Percentiles rank a stretch among this genome's conserved stretches.
phyloP scores from a whole-genome alignment of 1,140 invertebrate genomes.

The Pteromalus puparum region DNA sequence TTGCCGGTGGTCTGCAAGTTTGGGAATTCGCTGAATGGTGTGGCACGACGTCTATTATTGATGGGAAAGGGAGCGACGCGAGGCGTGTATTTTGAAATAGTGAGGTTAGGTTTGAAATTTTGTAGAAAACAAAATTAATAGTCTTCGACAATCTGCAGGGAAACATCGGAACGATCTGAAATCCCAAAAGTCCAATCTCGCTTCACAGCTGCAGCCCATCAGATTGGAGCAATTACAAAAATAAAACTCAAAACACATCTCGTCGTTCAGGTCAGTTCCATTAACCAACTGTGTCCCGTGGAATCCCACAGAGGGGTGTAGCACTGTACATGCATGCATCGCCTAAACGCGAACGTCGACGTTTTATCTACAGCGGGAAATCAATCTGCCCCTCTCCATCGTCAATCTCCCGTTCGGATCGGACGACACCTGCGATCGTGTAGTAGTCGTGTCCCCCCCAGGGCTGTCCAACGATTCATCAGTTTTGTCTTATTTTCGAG shows the following conservation, averaged over 20 bases:
- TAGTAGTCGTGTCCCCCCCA: background rate
- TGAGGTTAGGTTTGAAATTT: background rate
- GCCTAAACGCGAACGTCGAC: background rate
- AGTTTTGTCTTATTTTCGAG: constrained; percentile 1
- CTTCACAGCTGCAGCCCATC: background rate
- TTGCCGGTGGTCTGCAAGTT: background rate
- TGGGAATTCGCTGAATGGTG: background rate
- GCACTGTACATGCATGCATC: background rate
- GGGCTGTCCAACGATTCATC: background rate
- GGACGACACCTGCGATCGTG: background rate
- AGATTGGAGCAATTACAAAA: background rate
- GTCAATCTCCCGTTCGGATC: background rate
- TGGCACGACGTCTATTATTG: background rate
- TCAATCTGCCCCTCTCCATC: background rate
- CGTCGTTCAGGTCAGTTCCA: background rate
- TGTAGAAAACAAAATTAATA: background rate
- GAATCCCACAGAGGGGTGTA: background rate
- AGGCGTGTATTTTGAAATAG: background rate
- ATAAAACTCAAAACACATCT: background rate
- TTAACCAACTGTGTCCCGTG: background rate
- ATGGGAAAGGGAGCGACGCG: background rate
- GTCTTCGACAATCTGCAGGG: background rate
- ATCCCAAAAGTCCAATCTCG: background rate
- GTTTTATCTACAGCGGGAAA: background rate
- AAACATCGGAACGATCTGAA: background rate